Conservation (phyloP, 2,113 vertebrate genomes). For the Neodontobutis hainanensis region DNA sequence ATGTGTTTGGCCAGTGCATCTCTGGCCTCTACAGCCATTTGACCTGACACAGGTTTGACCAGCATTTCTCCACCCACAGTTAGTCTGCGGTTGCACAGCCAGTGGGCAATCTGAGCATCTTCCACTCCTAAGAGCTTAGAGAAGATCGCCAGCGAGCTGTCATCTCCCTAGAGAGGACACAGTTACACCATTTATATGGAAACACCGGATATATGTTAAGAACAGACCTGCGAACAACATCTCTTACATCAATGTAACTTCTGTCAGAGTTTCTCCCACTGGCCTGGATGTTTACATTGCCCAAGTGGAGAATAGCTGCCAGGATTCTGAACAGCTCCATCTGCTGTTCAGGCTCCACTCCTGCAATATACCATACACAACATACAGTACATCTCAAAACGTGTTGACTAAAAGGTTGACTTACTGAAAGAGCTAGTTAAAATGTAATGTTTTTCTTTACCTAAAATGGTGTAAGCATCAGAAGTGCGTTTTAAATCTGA, state of each 20-base stretch:
- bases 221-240: background rate
- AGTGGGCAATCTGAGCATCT: constrained; percentile 72
- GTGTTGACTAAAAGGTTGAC: too few species aligned
- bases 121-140: constrained; percentile 79
- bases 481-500: constrained; percentile 73
- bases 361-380: constrained; percentile 57
- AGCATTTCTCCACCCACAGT: constrained; percentile 77
- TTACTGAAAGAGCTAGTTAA: background rate
- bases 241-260: constrained; percentile 74
- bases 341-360: constrained; percentile 78
- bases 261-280: constrained; percentile 72
- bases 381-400: too few species aligned
- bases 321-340: constrained; percentile 81
- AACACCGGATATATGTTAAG: background rate
- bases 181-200: background rate
- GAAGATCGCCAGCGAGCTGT: constrained; percentile 73
- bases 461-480: constrained; percentile 76
- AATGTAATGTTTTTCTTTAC: constrained; percentile 43
- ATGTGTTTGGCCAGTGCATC: constrained; percentile 81
- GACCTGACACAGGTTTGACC: constrained; percentile 77
- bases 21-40: constrained; percentile 69
- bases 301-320: constrained; percentile 81
- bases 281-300: constrained; percentile 74
- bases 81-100: constrained; percentile 82
- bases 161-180: constrained; percentile 58